These are phyloP conservation scores for Tryphoninae sp. DNA, from an alignment of 2,888 invertebrate genomes.

Conservation along the genomic window DNA sequence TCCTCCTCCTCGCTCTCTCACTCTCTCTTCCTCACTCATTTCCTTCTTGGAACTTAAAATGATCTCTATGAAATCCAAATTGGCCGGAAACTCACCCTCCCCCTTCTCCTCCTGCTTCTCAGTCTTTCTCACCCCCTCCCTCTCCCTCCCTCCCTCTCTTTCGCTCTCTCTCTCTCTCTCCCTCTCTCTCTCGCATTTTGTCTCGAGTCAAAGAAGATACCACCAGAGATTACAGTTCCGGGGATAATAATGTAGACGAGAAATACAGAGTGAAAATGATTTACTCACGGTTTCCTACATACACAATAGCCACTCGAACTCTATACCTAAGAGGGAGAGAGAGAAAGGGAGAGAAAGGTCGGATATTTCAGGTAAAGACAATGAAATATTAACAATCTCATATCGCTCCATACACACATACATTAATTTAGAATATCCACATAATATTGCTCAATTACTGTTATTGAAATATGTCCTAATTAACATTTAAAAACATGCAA, in stretches of 20 bases:
- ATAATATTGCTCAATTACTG: not conserved
- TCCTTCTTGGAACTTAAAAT: conserved; percentile 49
- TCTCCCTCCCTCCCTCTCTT: too few species aligned
- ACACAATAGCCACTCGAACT: not conserved
- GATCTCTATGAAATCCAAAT: conserved; percentile 32
- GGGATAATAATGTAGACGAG: not conserved
- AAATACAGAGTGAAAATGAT: not conserved
- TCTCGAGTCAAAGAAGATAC: not conserved
- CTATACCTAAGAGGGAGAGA: too few species aligned
- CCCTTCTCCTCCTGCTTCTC: too few species aligned
- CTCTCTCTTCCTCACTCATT: conserved; percentile 37
- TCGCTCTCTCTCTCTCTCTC: too few species aligned
- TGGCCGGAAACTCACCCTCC: conserved; percentile 12
- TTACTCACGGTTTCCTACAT: not conserved
- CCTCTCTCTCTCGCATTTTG: too few species aligned
- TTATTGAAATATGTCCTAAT: not conserved
- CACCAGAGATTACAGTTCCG: not conserved
- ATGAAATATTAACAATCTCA: too few species aligned
- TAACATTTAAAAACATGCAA: not conserved
- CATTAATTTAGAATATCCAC: not conserved
- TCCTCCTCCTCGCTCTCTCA: not conserved
- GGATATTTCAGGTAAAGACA: too few species aligned
- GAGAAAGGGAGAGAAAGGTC: too few species aligned
- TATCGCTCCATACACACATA: not conserved
- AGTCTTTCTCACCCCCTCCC: too few species aligned